phyloP scores from a whole-genome alignment of 2,888 invertebrate genomes.

The Leucophenga montana region DNA sequence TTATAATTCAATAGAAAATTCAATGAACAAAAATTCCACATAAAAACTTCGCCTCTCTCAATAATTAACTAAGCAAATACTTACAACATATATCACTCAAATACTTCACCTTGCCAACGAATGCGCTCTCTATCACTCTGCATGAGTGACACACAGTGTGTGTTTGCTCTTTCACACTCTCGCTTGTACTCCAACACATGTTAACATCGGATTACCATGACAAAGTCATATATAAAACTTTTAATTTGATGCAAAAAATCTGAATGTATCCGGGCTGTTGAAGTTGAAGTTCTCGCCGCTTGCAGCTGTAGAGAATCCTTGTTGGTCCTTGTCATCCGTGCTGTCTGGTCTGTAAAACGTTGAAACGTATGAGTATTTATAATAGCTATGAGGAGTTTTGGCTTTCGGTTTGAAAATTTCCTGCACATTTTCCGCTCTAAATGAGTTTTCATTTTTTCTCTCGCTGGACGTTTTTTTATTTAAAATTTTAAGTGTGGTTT shows the following conservation, averaged over 20 bases:
- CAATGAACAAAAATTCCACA: too few species aligned
- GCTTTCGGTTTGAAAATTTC: constrained; percentile 13
- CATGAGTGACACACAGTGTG: background rate
- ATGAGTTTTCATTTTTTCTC: constrained; percentile 4
- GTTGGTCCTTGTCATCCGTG: background rate
- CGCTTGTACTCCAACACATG: constrained; percentile 8
- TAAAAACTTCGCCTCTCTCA: background rate
- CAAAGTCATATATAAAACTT: constrained; percentile 24
- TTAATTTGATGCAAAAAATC: constrained; percentile 26
- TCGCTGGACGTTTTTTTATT: background rate
- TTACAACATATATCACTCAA: background rate
- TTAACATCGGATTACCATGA: constrained; percentile 24
- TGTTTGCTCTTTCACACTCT: background rate
- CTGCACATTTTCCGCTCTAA: background rate
- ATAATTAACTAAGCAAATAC: constrained; percentile 25
- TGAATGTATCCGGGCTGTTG: constrained; percentile 1
- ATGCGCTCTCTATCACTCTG: background rate
- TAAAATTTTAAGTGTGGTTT: background rate
- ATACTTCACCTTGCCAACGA: background rate
- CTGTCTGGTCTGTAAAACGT: background rate
- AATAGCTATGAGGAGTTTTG: constrained; percentile 2
- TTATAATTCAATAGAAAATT: too few species aligned
- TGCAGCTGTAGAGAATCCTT: background rate
- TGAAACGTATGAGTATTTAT: constrained; percentile 11
- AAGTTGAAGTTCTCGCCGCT: constrained; percentile 7